A percentile compares a stretch with the other conserved stretches of the same genome.
Evolutionary conservation across 2,888 invertebrate species (phyloP).

Genomic region (Teleogryllus oceanicus): DNA sequence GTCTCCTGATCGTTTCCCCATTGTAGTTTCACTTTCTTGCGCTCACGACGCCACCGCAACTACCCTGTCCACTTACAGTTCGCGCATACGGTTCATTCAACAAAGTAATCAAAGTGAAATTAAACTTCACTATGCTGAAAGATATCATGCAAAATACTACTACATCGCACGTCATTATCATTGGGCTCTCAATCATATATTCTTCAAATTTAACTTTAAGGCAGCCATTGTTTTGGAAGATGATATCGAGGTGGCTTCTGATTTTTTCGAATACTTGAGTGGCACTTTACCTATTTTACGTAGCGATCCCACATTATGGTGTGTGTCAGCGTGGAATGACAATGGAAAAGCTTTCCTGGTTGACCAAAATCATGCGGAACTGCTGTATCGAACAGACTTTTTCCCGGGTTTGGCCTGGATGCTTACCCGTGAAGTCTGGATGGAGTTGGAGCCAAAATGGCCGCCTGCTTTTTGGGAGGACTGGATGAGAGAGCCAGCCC

Average conservation of each 20-base stretch:
- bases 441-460: constrained; percentile 2
- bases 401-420: constrained; percentile 18
- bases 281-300: background rate
- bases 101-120: background rate
- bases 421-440: background rate
- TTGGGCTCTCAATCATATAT: background rate
- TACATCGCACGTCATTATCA: constrained; percentile 19
- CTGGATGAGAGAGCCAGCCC: background rate
- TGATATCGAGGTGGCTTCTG: background rate
- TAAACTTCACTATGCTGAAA: background rate
- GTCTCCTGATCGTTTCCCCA: background rate
- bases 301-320: background rate
- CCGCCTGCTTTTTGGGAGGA: background rate
- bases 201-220: background rate
- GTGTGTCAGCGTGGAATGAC: constrained; percentile 21
- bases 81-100: background rate
- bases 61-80: background rate
- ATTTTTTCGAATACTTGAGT: constrained; percentile 5
- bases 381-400: constrained; percentile 18
- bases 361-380: background rate
- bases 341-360: background rate
- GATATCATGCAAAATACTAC: background rate
- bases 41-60: background rate
- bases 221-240: background rate
- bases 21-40: background rate